Base-by-base conservation (phyloP, 2,888 invertebrate genomes). In the Leptogaster cylindrica region DNA sequence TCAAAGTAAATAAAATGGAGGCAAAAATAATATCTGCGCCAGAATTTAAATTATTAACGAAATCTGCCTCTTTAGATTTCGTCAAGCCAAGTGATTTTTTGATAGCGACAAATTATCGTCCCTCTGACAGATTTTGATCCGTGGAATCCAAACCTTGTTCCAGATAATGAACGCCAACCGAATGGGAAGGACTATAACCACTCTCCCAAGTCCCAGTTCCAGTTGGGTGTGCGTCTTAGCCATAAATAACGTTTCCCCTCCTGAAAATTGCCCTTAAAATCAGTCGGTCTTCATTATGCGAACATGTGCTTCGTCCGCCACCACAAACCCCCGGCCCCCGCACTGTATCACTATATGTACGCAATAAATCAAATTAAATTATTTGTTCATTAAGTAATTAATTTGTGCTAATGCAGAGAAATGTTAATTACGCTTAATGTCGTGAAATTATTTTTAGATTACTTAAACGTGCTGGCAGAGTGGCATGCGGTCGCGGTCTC, bases 371-470 rank as follows among this genome's bases (percentile, higher is more conserved):
- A 71, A 69, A 69, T 70, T 71, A 72, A 70, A 71, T 69, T 71
- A 69, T 69, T 72, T 69, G 67, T 71, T 71, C 72, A 70, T 72
- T 72, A 67, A 63, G 70, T 68, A 71, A 71, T 72, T 72, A 71
- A 68, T 66, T 66, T 44, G 65, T 55, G 68, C 64, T 70, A 72
- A 72, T 71, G 69, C 63, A 67, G 66, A 67, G 68, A 70, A 68
- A 71, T 70, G 69, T 66, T 70, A 68, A 61, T 67, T 68, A 61
- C 55, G 20, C 36, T 36, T 55, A 36, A 55, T 55, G 55, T 55
- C 55, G 55, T 36, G 36, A 55, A 55, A 55, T 55, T 55, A 55
- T 55, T 55, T 55, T 55, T 55, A 55, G 55, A 55, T 55, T 55
- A 55, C 18, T 55, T 36, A 31, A 31, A 36, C 55, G 33, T 16